Conservation (phyloP, 2,113 vertebrate species). For the Athene noctua region DNA sequence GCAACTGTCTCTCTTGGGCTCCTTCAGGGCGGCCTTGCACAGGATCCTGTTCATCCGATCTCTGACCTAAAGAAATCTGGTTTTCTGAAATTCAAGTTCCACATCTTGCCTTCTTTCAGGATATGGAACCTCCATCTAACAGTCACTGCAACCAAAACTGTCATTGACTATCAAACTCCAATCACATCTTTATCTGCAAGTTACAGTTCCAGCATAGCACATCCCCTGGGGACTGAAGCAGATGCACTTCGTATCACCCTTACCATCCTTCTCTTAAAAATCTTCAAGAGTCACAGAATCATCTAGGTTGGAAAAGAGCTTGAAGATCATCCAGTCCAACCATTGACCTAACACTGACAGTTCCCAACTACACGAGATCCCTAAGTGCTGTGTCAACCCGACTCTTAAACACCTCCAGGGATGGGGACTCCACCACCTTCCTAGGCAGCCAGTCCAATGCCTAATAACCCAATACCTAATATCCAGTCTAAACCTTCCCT, state of each 20-base stretch:
- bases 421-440: too few relatives aligned
- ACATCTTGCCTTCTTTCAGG: background rate
- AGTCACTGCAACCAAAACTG: background rate
- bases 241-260: background rate
- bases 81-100: background rate
- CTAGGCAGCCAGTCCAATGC: too few relatives aligned
- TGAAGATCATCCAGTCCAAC: too few relatives aligned
- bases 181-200: background rate
- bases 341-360: too few relatives aligned
- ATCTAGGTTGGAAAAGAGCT: too few relatives aligned
- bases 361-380: too few relatives aligned
- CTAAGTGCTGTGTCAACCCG: too few relatives aligned
- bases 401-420: too few relatives aligned
- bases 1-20: background rate
- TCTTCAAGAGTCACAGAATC: too few relatives aligned
- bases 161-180: background rate
- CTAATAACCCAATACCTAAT: too few relatives aligned
- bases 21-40: background rate
- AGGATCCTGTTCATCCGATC: background rate
- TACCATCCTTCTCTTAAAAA: background rate
- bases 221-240: background rate
- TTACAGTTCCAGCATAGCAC: background rate
- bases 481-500: too few relatives aligned
- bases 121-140: background rate
- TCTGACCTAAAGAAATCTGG: background rate